A percentile compares a stretch with the other conserved stretches of the same genome.
Evolutionary conservation across 92 coral and sea anemone genomes (phyloP).

Genomic region (Siderastrea radians): DNA sequence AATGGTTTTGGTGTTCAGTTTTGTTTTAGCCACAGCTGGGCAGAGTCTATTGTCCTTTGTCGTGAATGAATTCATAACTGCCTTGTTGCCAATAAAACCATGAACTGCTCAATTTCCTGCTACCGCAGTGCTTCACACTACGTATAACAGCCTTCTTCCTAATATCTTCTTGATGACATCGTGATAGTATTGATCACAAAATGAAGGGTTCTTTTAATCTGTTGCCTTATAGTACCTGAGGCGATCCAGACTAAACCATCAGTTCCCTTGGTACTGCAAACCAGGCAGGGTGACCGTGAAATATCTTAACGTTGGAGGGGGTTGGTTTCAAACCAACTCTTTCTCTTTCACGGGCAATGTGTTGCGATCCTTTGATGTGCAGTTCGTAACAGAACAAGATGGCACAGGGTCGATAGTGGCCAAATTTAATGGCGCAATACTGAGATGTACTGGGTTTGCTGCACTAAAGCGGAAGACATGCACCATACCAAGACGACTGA

Average conservation of each 20-base stretch:
- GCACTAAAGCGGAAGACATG: constrained; percentile 50
- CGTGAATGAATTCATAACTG: too few relatives aligned
- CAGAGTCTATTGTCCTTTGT: too few relatives aligned
- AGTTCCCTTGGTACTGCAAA: constrained; percentile 55
- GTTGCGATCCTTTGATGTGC: constrained; percentile 58
- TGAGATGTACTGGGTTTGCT: constrained; percentile 44
- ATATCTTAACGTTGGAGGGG: constrained; percentile 31
- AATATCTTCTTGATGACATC: too few relatives aligned
- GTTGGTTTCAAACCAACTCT: constrained; percentile 23
- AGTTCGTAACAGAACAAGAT: constrained; percentile 66
- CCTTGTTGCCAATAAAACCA: too few relatives aligned
- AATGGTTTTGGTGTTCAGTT: too few relatives aligned
- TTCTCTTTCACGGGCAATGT: constrained; percentile 48
- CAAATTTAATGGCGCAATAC: constrained; percentile 55
- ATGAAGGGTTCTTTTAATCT: background rate
- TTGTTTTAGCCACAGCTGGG: too few relatives aligned
- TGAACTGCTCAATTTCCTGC: too few relatives aligned
- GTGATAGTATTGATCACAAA: too few relatives aligned
- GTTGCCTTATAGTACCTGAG: constrained; percentile 17
- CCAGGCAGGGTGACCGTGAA: constrained; percentile 27
- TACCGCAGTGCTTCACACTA: too few relatives aligned
- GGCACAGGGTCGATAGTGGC: constrained; percentile 61
- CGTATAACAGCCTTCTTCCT: too few relatives aligned
- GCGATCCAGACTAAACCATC: constrained; percentile 17
- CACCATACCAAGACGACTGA: constrained; percentile 36